phyloP scores from a whole-genome alignment of 2,113 vertebrate genomes.

The Nycticorax nycticorax region DNA sequence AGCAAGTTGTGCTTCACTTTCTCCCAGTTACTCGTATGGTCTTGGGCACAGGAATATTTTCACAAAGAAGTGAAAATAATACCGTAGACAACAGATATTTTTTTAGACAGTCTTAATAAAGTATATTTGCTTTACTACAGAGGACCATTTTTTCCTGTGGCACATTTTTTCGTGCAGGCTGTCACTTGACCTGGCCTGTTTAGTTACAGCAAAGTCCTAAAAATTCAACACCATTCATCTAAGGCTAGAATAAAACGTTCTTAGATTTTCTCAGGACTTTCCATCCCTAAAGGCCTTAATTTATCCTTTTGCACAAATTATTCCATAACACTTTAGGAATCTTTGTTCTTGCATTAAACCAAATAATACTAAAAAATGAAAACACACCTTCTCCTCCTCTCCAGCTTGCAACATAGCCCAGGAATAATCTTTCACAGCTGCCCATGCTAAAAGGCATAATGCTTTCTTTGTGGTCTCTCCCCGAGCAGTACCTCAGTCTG shows the following conservation, averaged over 20 bases:
- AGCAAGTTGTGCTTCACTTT: neutral
- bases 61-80: neutral
- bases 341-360: neutral
- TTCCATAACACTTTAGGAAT: neutral
- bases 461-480: neutral
- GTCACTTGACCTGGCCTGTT: neutral
- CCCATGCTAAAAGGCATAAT: neutral
- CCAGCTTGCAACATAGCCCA: neutral
- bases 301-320: neutral
- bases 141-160: neutral
- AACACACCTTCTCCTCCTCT: neutral
- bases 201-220: neutral
- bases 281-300: neutral
- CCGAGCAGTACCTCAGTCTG: neutral
- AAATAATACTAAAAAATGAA: neutral
- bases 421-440: neutral
- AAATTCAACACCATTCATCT: neutral
- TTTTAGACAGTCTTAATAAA: neutral
- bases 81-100: neutral
- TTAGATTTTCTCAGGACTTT: neutral
- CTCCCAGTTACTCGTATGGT: neutral
- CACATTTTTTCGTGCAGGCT: too few species aligned
- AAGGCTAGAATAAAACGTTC: neutral
- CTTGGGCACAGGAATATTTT: neutral
- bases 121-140: neutral